Percentiles rank a stretch among this genome's conserved stretches.
phyloP scores from a whole-genome alignment of 2,888 invertebrate species.

The Rosalia funebris region DNA sequence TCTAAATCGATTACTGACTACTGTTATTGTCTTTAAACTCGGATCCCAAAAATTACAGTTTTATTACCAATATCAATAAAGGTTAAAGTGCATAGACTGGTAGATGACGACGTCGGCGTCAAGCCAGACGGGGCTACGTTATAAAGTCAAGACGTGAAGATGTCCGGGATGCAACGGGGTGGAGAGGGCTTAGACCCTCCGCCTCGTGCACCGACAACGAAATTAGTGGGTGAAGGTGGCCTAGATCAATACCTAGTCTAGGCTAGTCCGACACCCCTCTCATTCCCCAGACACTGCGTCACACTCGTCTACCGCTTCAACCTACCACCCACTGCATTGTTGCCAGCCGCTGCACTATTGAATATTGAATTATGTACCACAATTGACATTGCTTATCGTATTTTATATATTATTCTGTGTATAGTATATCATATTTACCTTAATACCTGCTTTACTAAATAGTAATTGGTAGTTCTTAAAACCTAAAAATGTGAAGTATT shows the following conservation, averaged over 20 bases:
- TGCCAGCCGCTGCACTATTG: slow-evolving; percentile 34
- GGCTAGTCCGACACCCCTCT: slow-evolving; percentile 52
- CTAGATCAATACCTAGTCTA: slow-evolving; percentile 64
- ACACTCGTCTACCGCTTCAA: slow-evolving; percentile 42
- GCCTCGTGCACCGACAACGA: slow-evolving; percentile 55
- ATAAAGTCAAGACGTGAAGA: slow-evolving; percentile 48
- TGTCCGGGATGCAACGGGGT: slow-evolving; percentile 51
- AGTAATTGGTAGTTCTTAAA: too few relatives aligned
- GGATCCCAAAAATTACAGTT: too few relatives aligned
- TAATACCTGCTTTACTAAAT: too few relatives aligned
- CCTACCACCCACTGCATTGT: slow-evolving; percentile 37
- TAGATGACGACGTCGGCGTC: slow-evolving; percentile 20
- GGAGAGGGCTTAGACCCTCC: slow-evolving; percentile 36
- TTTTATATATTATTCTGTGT: too few relatives aligned
- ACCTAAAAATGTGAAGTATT: too few relatives aligned
- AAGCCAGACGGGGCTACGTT: slow-evolving; percentile 30
- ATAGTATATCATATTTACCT: too few relatives aligned
- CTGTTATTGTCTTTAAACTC: too few relatives aligned
- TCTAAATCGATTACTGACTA: too few relatives aligned
- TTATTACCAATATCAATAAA: slow-evolving; percentile 10
- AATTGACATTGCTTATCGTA: slow-evolving; percentile 35
- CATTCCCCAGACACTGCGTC: slow-evolving; percentile 51
- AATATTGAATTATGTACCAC: slow-evolving; percentile 46
- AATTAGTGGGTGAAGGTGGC: slow-evolving; percentile 65
- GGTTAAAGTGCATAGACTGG: slow-evolving; percentile 20